phyloP scores from a whole-genome alignment of 2,113 vertebrate species.

The Motacilla tschutschensis region DNA sequence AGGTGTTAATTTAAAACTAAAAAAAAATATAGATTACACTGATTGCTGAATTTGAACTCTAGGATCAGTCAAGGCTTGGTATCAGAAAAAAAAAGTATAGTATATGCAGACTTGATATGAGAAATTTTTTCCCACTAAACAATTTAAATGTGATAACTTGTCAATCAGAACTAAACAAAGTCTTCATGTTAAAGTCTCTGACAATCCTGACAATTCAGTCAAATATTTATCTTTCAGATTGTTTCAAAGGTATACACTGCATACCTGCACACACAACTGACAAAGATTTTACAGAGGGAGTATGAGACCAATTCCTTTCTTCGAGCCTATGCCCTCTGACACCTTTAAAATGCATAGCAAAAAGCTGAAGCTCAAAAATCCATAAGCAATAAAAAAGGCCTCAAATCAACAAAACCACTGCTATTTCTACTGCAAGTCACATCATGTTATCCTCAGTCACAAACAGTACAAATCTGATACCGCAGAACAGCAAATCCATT shows the following conservation, averaged over 20 bases:
- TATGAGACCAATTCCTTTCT: background rate
- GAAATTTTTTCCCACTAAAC: background rate
- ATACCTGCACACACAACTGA: background rate
- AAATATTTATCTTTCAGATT: background rate
- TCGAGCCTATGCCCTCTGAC: background rate
- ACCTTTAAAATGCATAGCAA: background rate
- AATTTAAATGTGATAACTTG: background rate
- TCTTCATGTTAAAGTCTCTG: background rate
- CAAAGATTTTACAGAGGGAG: background rate
- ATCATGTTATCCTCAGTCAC: background rate
- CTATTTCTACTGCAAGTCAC: background rate
- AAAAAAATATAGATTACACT: background rate
- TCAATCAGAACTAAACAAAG: background rate
- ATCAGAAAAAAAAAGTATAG: background rate
- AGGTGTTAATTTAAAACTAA: background rate
- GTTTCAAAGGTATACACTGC: background rate
- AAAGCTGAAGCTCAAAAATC: background rate
- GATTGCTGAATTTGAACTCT: background rate
- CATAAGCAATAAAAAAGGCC: rapidly evolving
- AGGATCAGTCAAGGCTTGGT: background rate
- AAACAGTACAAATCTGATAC: background rate
- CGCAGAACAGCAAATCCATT: background rate
- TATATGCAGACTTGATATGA: background rate
- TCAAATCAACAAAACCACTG: background rate
- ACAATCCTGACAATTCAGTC: background rate